phyloP scores from a whole-genome alignment of 2,888 invertebrate genomes.

The Cheilosia vulpina region DNA sequence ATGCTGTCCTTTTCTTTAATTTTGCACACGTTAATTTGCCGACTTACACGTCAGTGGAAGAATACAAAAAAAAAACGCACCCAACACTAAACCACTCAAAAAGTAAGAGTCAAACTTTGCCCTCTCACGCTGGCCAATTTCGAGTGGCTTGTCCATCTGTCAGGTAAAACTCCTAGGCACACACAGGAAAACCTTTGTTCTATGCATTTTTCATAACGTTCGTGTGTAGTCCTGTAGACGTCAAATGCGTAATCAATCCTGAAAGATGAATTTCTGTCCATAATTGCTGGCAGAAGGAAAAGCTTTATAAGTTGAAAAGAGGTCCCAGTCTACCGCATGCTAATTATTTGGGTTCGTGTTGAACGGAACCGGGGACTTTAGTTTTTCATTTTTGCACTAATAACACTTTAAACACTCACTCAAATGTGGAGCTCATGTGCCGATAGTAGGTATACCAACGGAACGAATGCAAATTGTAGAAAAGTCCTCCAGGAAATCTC shows the following conservation, averaged over 20 bases:
- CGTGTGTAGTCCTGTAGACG: conserved; percentile 16
- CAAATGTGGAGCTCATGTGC: conserved; percentile 29
- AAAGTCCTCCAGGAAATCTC: conserved; percentile 53
- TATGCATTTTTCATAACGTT: conserved; percentile 62
- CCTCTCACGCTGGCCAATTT: not conserved
- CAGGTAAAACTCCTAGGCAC: not conserved
- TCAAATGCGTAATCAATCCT: conserved; percentile 65
- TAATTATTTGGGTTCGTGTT: conserved; percentile 69
- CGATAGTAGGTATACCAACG: conserved; percentile 5
- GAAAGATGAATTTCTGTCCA: conserved; percentile 63
- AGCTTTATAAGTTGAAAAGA: not conserved
- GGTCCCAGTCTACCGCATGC: conserved; percentile 1
- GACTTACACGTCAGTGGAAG: conserved; percentile 11
- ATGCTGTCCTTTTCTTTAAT: not conserved
- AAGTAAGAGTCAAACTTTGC: conserved; percentile 24
- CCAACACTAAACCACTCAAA: not conserved
- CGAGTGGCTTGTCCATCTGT: conserved; percentile 3
- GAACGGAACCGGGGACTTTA: conserved; percentile 30
- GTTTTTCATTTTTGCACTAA: conserved; percentile 41
- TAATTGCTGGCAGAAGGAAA: conserved; percentile 45
- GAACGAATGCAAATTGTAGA: conserved; percentile 63
- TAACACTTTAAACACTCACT: conserved; percentile 71
- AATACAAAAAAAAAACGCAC: too few species aligned
- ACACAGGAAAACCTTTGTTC: conserved; percentile 44
- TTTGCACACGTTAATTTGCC: conserved; percentile 24